A percentile compares a stretch with the other conserved stretches of the same genome.
Conservation (phyloP, 2,888 invertebrate genomes). For the Linyphia triangularis region DNA sequence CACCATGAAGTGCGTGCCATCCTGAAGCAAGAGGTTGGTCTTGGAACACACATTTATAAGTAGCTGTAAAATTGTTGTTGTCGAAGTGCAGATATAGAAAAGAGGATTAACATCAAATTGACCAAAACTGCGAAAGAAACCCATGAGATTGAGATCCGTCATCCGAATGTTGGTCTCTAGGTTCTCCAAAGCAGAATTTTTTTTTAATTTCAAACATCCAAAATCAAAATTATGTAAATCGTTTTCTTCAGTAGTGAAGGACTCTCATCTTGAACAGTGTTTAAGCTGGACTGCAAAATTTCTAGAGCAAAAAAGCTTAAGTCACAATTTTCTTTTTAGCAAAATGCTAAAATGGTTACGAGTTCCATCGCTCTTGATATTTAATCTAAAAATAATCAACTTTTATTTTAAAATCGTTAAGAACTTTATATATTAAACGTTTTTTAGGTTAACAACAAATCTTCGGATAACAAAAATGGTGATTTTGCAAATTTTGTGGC, state of each 20-base stretch:
- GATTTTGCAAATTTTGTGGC: too few relatives aligned
- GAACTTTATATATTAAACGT: too few relatives aligned
- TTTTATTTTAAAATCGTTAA: too few relatives aligned
- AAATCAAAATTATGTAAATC: neutral
- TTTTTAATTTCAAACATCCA: neutral
- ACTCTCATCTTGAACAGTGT: too few relatives aligned
- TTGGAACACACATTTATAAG: neutral
- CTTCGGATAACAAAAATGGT: too few relatives aligned
- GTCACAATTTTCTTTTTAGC: too few relatives aligned
- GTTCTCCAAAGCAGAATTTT: neutral
- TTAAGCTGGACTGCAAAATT: too few relatives aligned
- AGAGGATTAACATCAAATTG: constrained; percentile 6
- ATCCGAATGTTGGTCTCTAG: neutral
- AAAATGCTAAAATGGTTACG: too few relatives aligned
- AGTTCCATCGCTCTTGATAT: too few relatives aligned
- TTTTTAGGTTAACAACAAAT: too few relatives aligned
- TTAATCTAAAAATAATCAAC: too few relatives aligned
- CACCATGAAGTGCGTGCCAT: neutral
- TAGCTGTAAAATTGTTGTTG: neutral
- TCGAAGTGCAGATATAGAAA: neutral
- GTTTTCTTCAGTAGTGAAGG: neutral
- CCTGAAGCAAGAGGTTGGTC: neutral
- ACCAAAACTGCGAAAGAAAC: neutral
- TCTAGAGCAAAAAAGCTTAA: too few relatives aligned
- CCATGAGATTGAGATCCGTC: neutral